Conservation (phyloP, 1,140 invertebrate genomes). For the Drosophila ohnishii region DNA sequence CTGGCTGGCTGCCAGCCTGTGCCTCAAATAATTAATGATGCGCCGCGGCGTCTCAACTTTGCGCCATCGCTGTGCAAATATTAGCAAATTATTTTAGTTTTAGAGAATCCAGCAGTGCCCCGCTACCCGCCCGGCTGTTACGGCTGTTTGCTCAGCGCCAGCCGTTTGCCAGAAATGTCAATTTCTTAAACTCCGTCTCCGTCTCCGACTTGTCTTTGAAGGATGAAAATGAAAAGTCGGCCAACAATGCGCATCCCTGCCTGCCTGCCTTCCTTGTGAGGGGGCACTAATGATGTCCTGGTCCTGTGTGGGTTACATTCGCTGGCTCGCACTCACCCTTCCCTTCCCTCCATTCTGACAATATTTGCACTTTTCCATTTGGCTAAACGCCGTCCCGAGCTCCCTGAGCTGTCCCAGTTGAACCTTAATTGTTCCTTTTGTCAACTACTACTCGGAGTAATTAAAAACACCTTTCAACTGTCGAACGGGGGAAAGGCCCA, state of each 20-base stretch:
- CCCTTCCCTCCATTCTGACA: slow-evolving; percentile 45
- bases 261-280: slow-evolving; percentile 11
- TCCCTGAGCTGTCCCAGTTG: slow-evolving; percentile 39
- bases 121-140: slow-evolving; percentile 1
- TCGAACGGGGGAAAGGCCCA: slow-evolving; percentile 37
- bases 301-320: slow-evolving; percentile 68
- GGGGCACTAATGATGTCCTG: slow-evolving; percentile 77
- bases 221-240: slow-evolving; percentile 40
- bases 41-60: slow-evolving; percentile 57
- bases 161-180: slow-evolving; percentile 56
- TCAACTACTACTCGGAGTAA: slow-evolving; percentile 75
- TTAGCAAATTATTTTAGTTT: slow-evolving; percentile 83
- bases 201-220: slow-evolving; percentile 45
- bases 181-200: slow-evolving; percentile 48
- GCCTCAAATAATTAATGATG: slow-evolving; percentile 76
- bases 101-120: slow-evolving; percentile 51
- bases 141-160: slow-evolving; percentile 9
- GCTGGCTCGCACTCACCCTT: slow-evolving; percentile 25
- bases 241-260: slow-evolving; percentile 14
- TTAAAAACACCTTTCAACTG: slow-evolving; percentile 82
- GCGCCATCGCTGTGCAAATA: slow-evolving; percentile 79
- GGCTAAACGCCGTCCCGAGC: slow-evolving; percentile 69
- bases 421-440: slow-evolving; percentile 70
- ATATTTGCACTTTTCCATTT: slow-evolving; percentile 82
- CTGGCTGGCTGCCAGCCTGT: slow-evolving; percentile 48